These are phyloP conservation scores for Strongylocentrotus purpuratus DNA, from an alignment of 35 echinoderm and acorn worm species.

Conservation along the genomic window DNA sequence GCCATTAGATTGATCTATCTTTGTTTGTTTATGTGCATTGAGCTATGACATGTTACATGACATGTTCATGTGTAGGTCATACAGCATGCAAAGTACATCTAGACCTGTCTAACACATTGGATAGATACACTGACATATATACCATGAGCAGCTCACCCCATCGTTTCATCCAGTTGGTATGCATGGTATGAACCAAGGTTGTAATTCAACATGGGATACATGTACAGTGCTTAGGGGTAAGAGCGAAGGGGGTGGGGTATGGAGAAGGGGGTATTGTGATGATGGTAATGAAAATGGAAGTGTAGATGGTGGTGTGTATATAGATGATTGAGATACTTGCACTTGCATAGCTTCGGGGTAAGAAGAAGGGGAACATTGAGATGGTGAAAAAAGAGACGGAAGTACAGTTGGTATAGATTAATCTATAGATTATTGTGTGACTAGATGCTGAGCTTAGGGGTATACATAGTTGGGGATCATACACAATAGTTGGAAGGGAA, in stretches of 20 bases:
- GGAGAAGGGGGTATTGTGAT: background rate
- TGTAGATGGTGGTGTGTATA: background rate
- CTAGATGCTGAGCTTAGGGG: too few species aligned
- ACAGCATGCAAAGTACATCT: background rate
- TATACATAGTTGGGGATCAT: too few species aligned
- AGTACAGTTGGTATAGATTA: too few species aligned
- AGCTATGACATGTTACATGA: slow-evolving; percentile 16
- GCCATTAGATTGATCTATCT: background rate
- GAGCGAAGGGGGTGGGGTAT: background rate
- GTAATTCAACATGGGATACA: background rate
- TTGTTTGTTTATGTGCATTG: background rate
- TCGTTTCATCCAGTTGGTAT: background rate
- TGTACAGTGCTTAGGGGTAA: background rate
- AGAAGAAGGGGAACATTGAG: background rate
- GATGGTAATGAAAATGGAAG: background rate
- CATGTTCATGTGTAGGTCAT: background rate
- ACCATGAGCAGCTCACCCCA: background rate
- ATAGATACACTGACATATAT: background rate
- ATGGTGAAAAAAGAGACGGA: too few species aligned
- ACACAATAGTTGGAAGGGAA: too few species aligned
- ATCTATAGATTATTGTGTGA: too few species aligned
- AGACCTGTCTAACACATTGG: background rate
- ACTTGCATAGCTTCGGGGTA: background rate
- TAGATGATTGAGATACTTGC: background rate
- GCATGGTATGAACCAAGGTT: background rate